phyloP scores from a whole-genome alignment of 2,888 invertebrate genomes.

The Spicauda simplicius region DNA sequence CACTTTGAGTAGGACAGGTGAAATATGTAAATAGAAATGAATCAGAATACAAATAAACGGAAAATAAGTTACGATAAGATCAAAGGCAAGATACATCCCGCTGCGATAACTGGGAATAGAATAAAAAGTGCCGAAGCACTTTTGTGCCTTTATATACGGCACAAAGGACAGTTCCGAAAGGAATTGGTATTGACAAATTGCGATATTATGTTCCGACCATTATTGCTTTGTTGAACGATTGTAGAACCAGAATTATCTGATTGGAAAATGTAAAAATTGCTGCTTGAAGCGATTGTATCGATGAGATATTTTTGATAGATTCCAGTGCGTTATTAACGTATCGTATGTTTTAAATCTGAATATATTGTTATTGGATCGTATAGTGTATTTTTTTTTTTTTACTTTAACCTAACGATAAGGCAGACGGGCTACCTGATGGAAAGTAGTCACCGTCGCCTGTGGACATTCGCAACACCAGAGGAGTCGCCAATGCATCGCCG shows the following conservation, averaged over 20 bases:
- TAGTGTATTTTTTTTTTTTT: too few species aligned
- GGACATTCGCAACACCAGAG: too few species aligned
- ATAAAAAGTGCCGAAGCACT: not conserved
- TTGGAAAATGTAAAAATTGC: not conserved
- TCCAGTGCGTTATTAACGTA: too few species aligned
- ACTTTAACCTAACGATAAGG: too few species aligned
- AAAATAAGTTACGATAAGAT: constrained; percentile 16
- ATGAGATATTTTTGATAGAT: too few species aligned
- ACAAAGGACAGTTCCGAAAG: constrained; percentile 7
- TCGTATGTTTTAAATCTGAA: too few species aligned
- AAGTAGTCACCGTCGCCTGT: too few species aligned
- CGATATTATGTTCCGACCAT: constrained; percentile 8
- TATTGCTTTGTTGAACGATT: constrained; percentile 2
- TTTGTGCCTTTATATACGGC: not conserved
- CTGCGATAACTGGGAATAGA: constrained; percentile 2
- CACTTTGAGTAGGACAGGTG: too few species aligned
- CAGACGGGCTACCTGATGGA: too few species aligned
- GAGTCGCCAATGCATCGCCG: too few species aligned
- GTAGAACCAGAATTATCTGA: constrained; percentile 7
- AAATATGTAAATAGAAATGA: not conserved
- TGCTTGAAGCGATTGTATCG: not conserved
- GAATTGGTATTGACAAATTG: constrained; percentile 19
- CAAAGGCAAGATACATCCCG: constrained; percentile 11
- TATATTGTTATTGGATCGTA: too few species aligned
- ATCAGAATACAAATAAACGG: constrained; percentile 9